These are phyloP conservation scores for Drosophila diplacantha DNA, from an alignment of 2,888 invertebrate genomes.

Conservation along the genomic window DNA sequence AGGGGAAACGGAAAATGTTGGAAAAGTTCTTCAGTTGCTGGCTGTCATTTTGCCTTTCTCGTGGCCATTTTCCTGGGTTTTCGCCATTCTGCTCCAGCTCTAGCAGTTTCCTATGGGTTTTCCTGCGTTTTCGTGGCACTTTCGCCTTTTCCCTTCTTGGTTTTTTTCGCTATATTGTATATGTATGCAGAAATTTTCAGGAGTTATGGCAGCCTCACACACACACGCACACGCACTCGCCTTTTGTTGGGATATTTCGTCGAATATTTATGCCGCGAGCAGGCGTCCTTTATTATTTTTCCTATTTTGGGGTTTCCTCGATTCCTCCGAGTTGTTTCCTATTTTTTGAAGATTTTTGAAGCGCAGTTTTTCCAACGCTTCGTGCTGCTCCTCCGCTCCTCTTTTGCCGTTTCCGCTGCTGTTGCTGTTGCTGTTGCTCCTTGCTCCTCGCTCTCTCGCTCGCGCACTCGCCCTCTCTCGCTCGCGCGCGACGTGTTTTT, in stretches of 20 bases:
- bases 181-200: slow-evolving; percentile 25
- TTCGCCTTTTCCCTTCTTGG: slow-evolving; percentile 3
- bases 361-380: slow-evolving; percentile 19
- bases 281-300: slow-evolving; percentile 16
- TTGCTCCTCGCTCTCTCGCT: slow-evolving; percentile 20
- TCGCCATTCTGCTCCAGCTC: slow-evolving; percentile 23
- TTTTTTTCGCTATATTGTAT: background rate
- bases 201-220: slow-evolving; percentile 31
- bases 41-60: slow-evolving; percentile 19
- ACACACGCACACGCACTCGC: slow-evolving; percentile 28
- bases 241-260: slow-evolving; percentile 1
- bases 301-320: background rate
- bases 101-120: background rate
- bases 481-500: slow-evolving; percentile 30
- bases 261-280: slow-evolving; percentile 4
- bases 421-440: slow-evolving; percentile 27
- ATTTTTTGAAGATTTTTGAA: slow-evolving; percentile 20
- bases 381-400: slow-evolving; percentile 11
- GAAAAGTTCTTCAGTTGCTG: slow-evolving; percentile 11
- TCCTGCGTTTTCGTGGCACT: slow-evolving; percentile 24
- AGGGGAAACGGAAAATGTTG: slow-evolving; percentile 5
- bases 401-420: slow-evolving; percentile 12
- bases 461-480: slow-evolving; percentile 15
- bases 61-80: slow-evolving; percentile 8
- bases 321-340: slow-evolving; percentile 2